Evolutionary conservation across 2,113 vertebrate genomes (phyloP).

Genomic region (Neodon shergylaensis): DNA sequence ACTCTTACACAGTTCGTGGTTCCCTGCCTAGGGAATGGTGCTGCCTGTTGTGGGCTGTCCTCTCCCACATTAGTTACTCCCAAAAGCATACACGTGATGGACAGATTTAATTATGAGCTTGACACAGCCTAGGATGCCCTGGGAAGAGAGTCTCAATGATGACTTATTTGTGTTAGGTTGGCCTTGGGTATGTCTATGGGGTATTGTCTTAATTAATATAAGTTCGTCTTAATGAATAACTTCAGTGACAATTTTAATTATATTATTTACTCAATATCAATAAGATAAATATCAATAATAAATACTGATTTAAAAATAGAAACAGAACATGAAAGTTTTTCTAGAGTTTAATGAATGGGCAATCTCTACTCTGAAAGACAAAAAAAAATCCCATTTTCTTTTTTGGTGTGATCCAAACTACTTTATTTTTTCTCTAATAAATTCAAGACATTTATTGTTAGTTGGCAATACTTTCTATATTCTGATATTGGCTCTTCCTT

Average conservation of each 20-base stretch:
- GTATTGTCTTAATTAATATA: background rate
- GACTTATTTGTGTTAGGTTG: background rate
- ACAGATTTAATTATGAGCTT: background rate
- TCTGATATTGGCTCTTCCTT: background rate
- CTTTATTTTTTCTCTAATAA: background rate
- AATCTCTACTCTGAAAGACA: background rate
- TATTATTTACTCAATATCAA: background rate
- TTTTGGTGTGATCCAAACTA: background rate
- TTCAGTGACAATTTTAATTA: background rate
- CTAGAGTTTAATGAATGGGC: background rate
- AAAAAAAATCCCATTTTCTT: background rate
- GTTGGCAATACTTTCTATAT: background rate
- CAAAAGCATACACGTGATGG: background rate
- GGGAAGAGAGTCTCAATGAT: background rate
- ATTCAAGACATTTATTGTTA: background rate
- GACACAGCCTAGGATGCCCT: background rate
- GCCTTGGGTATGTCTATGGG: background rate
- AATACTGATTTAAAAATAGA: background rate
- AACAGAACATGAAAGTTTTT: background rate
- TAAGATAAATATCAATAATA: background rate
- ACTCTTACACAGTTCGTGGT: background rate
- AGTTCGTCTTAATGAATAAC: conserved; percentile 29
- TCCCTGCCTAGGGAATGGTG: background rate
- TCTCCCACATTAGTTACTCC: background rate
- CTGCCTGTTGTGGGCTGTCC: background rate